A percentile compares a stretch with the other conserved stretches of the same genome.
Evolutionary conservation across 2,888 invertebrate genomes (phyloP).

Genomic region (Chaetogeoica ovagalla): DNA sequence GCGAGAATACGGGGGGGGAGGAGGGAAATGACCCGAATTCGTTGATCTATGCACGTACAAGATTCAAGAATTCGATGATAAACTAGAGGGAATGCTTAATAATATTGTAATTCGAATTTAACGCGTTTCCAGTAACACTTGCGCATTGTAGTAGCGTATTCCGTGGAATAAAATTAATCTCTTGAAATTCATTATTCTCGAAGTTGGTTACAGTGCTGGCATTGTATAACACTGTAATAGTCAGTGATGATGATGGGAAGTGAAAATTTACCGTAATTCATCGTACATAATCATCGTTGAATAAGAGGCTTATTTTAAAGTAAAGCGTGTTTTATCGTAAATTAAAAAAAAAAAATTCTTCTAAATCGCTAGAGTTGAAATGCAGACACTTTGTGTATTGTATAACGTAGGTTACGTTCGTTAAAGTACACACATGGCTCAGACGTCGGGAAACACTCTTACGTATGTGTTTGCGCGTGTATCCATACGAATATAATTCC

Average conservation of each 20-base stretch:
- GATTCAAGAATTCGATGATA: not conserved
- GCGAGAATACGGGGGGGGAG: no score
- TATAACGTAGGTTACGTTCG: no score
- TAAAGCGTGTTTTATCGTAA: no score
- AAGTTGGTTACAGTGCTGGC: not conserved
- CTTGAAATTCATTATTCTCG: constrained; percentile 1
- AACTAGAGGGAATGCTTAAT: not conserved
- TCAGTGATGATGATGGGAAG: not conserved
- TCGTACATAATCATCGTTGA: not conserved
- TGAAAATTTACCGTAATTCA: not conserved
- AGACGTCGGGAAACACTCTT: no score
- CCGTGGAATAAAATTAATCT: not conserved
- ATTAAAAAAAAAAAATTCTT: no score
- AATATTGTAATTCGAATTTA: not conserved
- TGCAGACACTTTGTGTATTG: no score
- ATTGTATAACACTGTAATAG: not conserved
- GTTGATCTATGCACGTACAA: not conserved
- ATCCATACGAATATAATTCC: no score
- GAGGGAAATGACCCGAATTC: no score
- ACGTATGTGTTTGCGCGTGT: no score
- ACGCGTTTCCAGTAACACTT: not conserved
- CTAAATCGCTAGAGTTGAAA: no score
- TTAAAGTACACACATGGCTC: no score
- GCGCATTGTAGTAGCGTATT: not conserved
- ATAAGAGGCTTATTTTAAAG: no score